Evolutionary conservation across 2,888 invertebrate species (phyloP).

Genomic region (Mesoligia furuncula): DNA sequence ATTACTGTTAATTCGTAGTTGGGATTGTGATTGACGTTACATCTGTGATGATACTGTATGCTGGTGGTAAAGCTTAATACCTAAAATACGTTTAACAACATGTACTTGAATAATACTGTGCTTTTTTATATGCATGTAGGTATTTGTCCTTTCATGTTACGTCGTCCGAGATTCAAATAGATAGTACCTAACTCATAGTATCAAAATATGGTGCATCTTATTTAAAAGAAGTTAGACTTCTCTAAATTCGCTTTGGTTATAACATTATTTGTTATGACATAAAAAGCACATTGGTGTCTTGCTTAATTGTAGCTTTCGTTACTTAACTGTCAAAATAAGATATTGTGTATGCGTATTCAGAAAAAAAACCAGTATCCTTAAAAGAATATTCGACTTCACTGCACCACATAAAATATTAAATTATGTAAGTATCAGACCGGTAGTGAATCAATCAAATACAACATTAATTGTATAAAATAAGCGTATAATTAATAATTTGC

Average conservation of each 20-base stretch:
- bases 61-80: not conserved
- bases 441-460: slow-evolving; percentile 49
- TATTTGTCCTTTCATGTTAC: not conserved
- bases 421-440: slow-evolving; percentile 9
- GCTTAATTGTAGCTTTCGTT: not conserved
- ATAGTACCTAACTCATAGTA: no score
- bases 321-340: not conserved
- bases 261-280: not conserved
- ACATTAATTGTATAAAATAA: slow-evolving; percentile 59
- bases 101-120: not conserved
- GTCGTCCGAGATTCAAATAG: not conserved
- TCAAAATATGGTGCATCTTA: no score
- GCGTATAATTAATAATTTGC: slow-evolving; percentile 60
- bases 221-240: no score
- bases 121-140: not conserved
- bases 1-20: slow-evolving; percentile 54
- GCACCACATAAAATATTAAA: slow-evolving; percentile 31
- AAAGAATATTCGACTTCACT: not conserved
- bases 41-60: not conserved
- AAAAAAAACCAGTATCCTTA: not conserved
- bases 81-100: not conserved
- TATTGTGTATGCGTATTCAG: not conserved
- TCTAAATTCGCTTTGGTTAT: not conserved
- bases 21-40: slow-evolving; percentile 20
- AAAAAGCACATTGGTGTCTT: not conserved